phyloP scores from a whole-genome alignment of 2,113 vertebrate species.

The Xenopus borealis region DNA sequence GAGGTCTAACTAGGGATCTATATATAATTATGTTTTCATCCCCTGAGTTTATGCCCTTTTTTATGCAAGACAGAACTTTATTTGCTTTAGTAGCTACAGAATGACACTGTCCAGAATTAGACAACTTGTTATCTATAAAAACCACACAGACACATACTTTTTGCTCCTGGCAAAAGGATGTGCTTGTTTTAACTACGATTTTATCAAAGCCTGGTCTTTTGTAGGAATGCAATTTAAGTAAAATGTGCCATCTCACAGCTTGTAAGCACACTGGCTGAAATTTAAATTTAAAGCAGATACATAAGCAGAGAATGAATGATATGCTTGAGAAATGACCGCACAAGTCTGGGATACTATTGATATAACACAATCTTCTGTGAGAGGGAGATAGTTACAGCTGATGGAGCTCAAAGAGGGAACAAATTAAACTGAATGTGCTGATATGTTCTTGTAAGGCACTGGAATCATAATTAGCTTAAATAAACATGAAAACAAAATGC shows the following conservation, averaged over 20 bases:
- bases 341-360: neutral
- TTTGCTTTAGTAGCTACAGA: too few species aligned
- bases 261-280: conserved; percentile 10
- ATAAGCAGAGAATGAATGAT: conserved; percentile 1
- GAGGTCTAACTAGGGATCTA: too few species aligned
- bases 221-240: neutral
- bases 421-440: conserved; percentile 21
- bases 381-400: conserved; percentile 4
- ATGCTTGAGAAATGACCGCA: conserved; percentile 25
- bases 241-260: neutral
- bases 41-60: too few species aligned
- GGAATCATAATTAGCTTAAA: conserved; percentile 10
- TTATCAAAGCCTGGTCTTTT: too few species aligned
- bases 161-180: too few species aligned
- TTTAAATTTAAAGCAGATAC: conserved; percentile 3
- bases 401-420: conserved; percentile 4
- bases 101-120: too few species aligned
- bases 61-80: too few species aligned
- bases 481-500: neutral
- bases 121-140: too few species aligned
- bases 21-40: too few species aligned
- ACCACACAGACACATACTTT: too few species aligned
- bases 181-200: too few species aligned
- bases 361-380: neutral
- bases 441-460: neutral